Conservation (phyloP, 2,113 vertebrate species). For the Pangasianodon gigas region DNA sequence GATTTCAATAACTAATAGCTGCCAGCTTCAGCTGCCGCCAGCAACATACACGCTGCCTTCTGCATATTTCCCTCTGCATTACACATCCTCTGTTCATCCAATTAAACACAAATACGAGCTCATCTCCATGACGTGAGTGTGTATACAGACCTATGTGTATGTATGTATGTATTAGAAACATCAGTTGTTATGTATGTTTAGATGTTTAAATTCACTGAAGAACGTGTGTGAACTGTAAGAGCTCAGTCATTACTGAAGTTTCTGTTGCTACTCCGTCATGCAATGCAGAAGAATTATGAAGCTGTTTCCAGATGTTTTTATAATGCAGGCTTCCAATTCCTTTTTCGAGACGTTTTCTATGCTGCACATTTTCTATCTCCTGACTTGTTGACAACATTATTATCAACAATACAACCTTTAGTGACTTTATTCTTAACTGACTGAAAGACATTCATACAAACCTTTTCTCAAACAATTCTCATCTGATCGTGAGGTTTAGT, state of each 20-base stretch:
- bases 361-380: background rate
- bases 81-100: slow-evolving; percentile 71
- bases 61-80: slow-evolving; percentile 60
- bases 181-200: background rate
- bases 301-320: background rate
- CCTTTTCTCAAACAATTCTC: background rate
- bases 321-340: background rate
- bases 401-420: background rate
- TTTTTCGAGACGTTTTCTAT: background rate
- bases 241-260: background rate
- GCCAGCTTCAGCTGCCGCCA: slow-evolving; percentile 64
- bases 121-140: slow-evolving; percentile 29
- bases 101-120: slow-evolving; percentile 67
- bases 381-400: background rate
- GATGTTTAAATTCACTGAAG: background rate
- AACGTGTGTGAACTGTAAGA: background rate
- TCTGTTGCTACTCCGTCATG: background rate
- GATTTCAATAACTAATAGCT: slow-evolving; percentile 73
- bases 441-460: too few species aligned
- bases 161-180: background rate
- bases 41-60: slow-evolving; percentile 65
- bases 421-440: background rate
- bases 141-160: background rate
- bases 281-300: background rate
- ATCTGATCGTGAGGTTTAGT: too few species aligned